Evolutionary conservation across 2,888 invertebrate species (phyloP).

Genomic region (Eupithecia insigniata): DNA sequence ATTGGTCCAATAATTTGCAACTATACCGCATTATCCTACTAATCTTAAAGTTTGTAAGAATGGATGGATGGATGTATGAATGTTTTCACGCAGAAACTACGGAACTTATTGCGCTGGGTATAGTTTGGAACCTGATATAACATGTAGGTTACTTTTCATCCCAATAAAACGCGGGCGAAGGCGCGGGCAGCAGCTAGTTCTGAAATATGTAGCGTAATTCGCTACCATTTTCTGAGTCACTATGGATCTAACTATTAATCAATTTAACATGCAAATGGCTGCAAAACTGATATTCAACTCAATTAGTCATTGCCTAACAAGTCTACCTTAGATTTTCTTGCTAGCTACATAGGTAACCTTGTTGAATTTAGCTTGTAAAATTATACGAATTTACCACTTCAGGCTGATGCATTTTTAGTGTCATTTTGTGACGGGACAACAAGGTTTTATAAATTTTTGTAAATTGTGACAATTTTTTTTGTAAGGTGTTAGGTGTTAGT

Average conservation of each 20-base stretch:
- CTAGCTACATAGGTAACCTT: neutral
- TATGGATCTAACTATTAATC: slow-evolving; percentile 45
- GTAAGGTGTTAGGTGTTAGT: too few relatives aligned
- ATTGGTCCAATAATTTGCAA: neutral
- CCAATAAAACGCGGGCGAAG: too few relatives aligned
- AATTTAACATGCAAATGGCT: slow-evolving; percentile 51
- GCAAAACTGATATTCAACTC: slow-evolving; percentile 47
- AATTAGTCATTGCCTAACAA: slow-evolving; percentile 49
- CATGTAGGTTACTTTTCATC: too few relatives aligned
- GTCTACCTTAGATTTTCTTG: neutral
- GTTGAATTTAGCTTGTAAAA: neutral
- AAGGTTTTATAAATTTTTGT: too few relatives aligned
- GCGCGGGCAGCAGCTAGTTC: too few relatives aligned
- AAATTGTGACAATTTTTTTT: too few relatives aligned
- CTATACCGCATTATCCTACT: too few relatives aligned
- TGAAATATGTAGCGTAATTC: neutral
- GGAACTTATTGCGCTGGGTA: too few relatives aligned
- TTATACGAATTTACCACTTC: neutral
- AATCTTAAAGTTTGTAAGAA: too few relatives aligned
- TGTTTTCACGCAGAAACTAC: too few relatives aligned
- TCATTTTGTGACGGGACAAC: neutral
- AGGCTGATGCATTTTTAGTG: neutral
- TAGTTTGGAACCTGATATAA: too few relatives aligned
- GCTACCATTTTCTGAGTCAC: slow-evolving; percentile 38
- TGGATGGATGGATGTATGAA: too few relatives aligned